phyloP scores from a whole-genome alignment of 2,113 vertebrate genomes.

The Apodemus speciosus region DNA sequence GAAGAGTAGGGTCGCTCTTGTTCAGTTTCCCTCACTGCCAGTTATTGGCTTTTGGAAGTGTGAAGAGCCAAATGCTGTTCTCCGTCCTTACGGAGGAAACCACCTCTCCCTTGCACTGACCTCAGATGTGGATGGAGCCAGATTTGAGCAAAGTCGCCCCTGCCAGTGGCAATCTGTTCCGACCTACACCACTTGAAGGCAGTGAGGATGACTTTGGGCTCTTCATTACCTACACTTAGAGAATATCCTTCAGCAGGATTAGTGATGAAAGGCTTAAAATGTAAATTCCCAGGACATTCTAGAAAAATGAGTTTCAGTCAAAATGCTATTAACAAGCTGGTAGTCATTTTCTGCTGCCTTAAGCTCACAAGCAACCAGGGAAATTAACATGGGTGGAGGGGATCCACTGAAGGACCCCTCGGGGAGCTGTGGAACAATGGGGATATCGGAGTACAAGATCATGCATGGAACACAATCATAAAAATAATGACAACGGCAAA shows the following conservation, averaged over 20 bases:
- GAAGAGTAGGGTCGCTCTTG: background rate
- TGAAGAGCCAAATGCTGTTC: constrained; percentile 19
- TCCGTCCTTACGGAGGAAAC: background rate
- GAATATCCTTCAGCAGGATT: constrained; percentile 66
- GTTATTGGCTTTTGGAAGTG: background rate
- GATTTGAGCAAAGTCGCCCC: background rate
- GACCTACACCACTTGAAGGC: background rate
- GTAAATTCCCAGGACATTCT: constrained; percentile 75
- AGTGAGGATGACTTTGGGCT: constrained; percentile 39
- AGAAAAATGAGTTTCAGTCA: constrained; percentile 76
- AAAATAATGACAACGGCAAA: constrained; percentile 26
- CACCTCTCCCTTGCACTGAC: constrained; percentile 7
- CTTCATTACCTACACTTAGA: constrained; percentile 58
- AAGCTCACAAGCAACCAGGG: constrained; percentile 77
- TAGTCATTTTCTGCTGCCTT: constrained; percentile 80
- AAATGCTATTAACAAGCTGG: constrained; percentile 79
- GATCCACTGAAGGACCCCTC: constrained; percentile 43
- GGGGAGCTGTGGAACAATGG: constrained; percentile 20
- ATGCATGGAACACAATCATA: constrained; percentile 41
- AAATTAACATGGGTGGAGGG: constrained; percentile 72
- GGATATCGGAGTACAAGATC: constrained; percentile 40
- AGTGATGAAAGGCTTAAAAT: constrained; percentile 71
- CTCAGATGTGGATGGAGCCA: background rate
- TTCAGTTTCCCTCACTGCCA: constrained; percentile 14
- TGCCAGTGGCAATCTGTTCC: background rate